Conservation (phyloP, 1,140 invertebrate genomes). For the Cyrtorhinus lividipennis region DNA sequence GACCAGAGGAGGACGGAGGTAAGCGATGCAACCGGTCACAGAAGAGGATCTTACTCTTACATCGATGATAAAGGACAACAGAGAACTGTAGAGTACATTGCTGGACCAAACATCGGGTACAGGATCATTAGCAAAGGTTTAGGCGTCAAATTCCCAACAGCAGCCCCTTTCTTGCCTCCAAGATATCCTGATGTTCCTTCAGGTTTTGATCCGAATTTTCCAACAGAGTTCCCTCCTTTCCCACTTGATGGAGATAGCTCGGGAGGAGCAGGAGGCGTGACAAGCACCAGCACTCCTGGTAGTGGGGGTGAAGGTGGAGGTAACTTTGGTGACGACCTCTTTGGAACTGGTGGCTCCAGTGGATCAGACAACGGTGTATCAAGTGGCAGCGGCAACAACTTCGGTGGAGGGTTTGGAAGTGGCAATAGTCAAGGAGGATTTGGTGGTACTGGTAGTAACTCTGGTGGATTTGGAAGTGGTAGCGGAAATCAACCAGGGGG, state of each 20-base stretch:
- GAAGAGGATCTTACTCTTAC: constrained; percentile 56
- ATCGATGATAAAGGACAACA: constrained; percentile 56
- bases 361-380: constrained; percentile 12
- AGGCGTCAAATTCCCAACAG: constrained; percentile 33
- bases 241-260: background rate
- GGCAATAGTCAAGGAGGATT: constrained; percentile 1
- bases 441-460: background rate
- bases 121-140: constrained; percentile 46
- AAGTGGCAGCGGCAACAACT: background rate
- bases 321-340: background rate
- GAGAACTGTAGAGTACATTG: constrained; percentile 53
- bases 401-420: background rate
- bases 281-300: background rate
- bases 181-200: constrained; percentile 18
- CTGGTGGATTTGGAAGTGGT: background rate
- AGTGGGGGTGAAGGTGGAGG: constrained; percentile 2
- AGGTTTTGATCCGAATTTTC: constrained; percentile 14
- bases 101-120: constrained; percentile 57
- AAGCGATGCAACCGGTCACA: constrained; percentile 47
- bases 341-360: background rate
- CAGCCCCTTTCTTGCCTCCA: constrained; percentile 17
- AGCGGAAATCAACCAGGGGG: background rate
- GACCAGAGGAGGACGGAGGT: constrained; percentile 53
- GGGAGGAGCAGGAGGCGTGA: constrained; percentile 5
- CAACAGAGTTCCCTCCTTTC: constrained; percentile 11